Evolutionary conservation across 1,140 invertebrate species (phyloP), one percentile per base, ranked within the genome.

Genomic region (Anastrepha obliqua): DNA sequence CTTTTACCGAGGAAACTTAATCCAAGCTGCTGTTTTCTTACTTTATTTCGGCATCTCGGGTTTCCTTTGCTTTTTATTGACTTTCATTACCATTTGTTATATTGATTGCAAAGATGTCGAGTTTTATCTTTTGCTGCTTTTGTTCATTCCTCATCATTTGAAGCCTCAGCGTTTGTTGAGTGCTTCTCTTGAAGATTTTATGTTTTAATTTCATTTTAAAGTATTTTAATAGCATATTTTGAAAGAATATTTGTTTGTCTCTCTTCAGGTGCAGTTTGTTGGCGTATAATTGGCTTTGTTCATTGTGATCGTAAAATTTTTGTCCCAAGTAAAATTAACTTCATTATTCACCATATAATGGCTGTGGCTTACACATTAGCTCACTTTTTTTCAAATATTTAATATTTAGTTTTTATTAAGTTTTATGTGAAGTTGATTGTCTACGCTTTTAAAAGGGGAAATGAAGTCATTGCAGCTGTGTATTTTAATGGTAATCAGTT

Each of bases 211-310:
- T 42, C 65, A 11, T 67, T 15, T 67, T 67, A 11, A 64, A 20
- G 29, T 29, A 29, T 29, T 29, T 29, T 29, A 0, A 29, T 29
- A 29, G 8, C 20, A 67, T 67, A 39, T 39, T 67, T 67, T 67
- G 65, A 20, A 8, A 67, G 29, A 67, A 5, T 42, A 20, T 39
- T 67, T 67, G 65, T 67, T 67, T 11, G 65, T 42, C 65, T 20
- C 65, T 67, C 39, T 67, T 29, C 29, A 11, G 7, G 65, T 67
- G 65, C 39, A 67, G 65, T 67, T 67, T 67, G 65, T 20, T 67
- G 39, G 65, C 65, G 65, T 42, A 9, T 39, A 67, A 39, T 67
- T 3, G 29, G 65, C 1, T 67, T 67, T 39, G 65, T 67, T 67
- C 39, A 13, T 67, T 67, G 11, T 42, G 13, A 20, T 67, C 65